Conservation (phyloP, 2,888 invertebrate genomes). For the Spodoptera picta region DNA sequence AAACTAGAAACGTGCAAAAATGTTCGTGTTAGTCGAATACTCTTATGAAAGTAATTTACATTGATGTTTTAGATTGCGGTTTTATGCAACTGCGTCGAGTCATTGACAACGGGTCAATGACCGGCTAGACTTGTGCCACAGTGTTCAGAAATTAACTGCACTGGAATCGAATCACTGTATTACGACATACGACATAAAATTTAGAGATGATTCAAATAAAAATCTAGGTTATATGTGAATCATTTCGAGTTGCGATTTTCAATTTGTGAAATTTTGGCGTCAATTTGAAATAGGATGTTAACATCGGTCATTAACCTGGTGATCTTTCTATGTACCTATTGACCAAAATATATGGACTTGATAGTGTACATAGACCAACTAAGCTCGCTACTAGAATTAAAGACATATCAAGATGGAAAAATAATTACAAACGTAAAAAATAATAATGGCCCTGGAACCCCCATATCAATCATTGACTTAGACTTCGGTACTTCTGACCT, state of each 20-base stretch:
- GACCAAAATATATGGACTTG: background rate
- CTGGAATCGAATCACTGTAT: background rate
- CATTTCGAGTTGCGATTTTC: background rate
- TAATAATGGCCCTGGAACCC: too few species aligned
- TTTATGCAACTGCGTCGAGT: constrained; percentile 2
- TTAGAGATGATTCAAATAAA: constrained; percentile 13
- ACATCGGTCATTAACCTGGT: background rate
- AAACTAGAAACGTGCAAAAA: too few species aligned
- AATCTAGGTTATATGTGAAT: constrained; percentile 10
- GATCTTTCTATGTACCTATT: background rate
- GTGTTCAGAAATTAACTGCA: constrained; percentile 7
- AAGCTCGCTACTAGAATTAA: background rate
- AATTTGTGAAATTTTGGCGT: background rate
- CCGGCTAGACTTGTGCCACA: background rate
- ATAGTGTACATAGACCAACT: too few species aligned
- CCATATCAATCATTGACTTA: too few species aligned
- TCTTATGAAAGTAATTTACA: constrained; percentile 2
- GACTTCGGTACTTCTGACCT: constrained; percentile 11
- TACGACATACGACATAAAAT: background rate
- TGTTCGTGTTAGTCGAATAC: background rate
- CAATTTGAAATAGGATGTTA: background rate
- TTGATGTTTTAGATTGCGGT: constrained; percentile 4
- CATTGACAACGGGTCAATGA: constrained; percentile 7
- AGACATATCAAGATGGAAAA: background rate
- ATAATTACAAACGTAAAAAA: too few species aligned